Evolutionary conservation across 2,797 vertebrate genomes (phyloP).

Genomic region (Erpetoichthys calabaricus): DNA sequence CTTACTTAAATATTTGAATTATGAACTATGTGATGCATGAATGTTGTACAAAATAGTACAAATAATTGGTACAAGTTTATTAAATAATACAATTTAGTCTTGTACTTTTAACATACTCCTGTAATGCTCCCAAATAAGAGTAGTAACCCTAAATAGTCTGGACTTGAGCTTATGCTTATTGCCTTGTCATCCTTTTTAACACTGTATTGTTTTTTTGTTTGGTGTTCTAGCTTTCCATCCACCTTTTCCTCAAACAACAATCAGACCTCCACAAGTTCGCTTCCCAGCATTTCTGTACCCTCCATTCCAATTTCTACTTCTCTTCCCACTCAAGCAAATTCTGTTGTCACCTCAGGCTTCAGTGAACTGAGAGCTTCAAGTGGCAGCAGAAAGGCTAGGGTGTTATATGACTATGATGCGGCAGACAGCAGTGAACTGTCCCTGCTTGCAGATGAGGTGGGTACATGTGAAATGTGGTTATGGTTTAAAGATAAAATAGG

Average conservation of each 20-base stretch:
- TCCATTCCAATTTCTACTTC: constrained; percentile 60
- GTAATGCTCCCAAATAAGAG: too few relatives aligned
- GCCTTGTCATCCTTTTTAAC: background rate
- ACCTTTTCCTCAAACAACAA: constrained; percentile 85
- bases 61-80: too few relatives aligned
- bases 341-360: constrained; percentile 54
- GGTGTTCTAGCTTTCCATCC: constrained; percentile 71
- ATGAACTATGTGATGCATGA: too few relatives aligned
- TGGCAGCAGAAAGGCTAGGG: constrained; percentile 81
- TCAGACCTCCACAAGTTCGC: constrained; percentile 56
- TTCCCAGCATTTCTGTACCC: constrained; percentile 56
- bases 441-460: constrained; percentile 91
- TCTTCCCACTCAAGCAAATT: constrained; percentile 53
- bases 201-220: constrained; percentile 11
- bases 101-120: too few relatives aligned
- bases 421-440: constrained; percentile 94
- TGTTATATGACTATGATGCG: constrained; percentile 94
- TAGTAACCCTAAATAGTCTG: too few relatives aligned
- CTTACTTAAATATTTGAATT: too few relatives aligned
- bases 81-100: too few relatives aligned
- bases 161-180: background rate
- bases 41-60: too few relatives aligned
- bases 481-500: constrained; percentile 2
- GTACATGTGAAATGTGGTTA: constrained; percentile 10
- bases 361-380: constrained; percentile 68